Evolutionary conservation across 2,113 vertebrate species (phyloP), one percentile per base, ranked within the genome.

Genomic region (Dinomys branickii): DNA sequence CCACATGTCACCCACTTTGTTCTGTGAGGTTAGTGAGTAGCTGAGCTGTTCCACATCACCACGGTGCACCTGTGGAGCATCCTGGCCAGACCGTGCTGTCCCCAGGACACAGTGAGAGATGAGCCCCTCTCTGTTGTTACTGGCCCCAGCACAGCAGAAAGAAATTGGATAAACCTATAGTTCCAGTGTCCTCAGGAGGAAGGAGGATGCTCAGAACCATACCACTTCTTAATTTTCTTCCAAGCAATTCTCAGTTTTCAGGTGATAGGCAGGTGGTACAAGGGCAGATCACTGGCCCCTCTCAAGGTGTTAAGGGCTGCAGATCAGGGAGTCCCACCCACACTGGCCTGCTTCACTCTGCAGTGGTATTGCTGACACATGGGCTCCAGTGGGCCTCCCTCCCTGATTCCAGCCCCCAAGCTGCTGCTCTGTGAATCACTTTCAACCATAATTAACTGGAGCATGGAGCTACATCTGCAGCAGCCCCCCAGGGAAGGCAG

Each of bases 251-350:
- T 63, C 19, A 50, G 26, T 54, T 89, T 63, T 58, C 28, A 22
- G 30, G 16, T 5, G 7, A 9, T 38, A 78, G 52, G n/a, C 3
- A 54, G 24, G 7, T 7, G 69, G 38, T 26, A 59, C 59, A n/a
- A 73, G 11, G 33, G 41, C 47, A 54, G 5, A 20, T n/a, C 19
- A 50, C n/a, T 1, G 11, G n/a, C 19, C 50, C 35, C 20, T 50
- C 41, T 52, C 3, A 0, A 20, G 20, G 0, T 26, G 6, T 22
- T 28, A 22, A 89, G 30, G 30, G 16, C 3, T 28, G 20, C 47
- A 30, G 33, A 83, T 19, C n/a, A 3, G 58, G 58, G 35, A 41
- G 12, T 0, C 65, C 24, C 13, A 8, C 11, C 20, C n/a, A 87
- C 28, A 41, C 16, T 1, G 7, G 0, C 13, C 1, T 30, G 5